A percentile compares a stretch with the other conserved stretches of the same genome.
Conservation (phyloP, 30 jellyfish, hydroid and myxozoan species). For the Chrysaora quinquecirrha region DNA sequence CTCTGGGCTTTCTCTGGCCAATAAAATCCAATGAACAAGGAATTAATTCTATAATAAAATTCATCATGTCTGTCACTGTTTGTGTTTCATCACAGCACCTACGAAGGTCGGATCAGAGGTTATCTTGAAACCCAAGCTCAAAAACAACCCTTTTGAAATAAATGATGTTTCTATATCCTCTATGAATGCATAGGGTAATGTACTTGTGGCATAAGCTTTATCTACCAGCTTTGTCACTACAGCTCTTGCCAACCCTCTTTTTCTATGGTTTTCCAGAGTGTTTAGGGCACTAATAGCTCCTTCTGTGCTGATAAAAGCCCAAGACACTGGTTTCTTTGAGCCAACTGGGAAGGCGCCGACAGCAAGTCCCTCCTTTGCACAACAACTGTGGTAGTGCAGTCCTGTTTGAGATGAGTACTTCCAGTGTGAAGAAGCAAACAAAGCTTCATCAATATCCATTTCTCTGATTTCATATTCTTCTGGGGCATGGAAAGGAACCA, state of each 20-base stretch:
- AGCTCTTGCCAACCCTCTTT: background rate
- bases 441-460: background rate
- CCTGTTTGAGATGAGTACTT: background rate
- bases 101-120: too few relatives aligned
- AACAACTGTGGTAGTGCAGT: background rate
- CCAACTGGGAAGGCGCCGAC: background rate
- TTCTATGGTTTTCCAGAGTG: background rate
- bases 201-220: background rate
- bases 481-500: too few relatives aligned
- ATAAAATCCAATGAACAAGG: too few relatives aligned
- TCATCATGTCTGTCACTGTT: too few relatives aligned
- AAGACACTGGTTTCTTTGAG: background rate
- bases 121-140: background rate
- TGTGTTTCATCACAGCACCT: too few relatives aligned
- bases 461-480: background rate
- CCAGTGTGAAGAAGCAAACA: background rate
- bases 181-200: background rate
- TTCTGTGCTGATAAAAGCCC: background rate
- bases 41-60: too few relatives aligned
- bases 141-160: background rate
- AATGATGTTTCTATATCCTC: background rate
- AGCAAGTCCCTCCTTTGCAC: background rate
- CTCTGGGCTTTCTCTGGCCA: too few relatives aligned
- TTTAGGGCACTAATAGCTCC: background rate
- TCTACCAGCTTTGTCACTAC: background rate